Conservation (phyloP, 2,888 invertebrate genomes). For the Caenorhabditis sp. region DNA sequence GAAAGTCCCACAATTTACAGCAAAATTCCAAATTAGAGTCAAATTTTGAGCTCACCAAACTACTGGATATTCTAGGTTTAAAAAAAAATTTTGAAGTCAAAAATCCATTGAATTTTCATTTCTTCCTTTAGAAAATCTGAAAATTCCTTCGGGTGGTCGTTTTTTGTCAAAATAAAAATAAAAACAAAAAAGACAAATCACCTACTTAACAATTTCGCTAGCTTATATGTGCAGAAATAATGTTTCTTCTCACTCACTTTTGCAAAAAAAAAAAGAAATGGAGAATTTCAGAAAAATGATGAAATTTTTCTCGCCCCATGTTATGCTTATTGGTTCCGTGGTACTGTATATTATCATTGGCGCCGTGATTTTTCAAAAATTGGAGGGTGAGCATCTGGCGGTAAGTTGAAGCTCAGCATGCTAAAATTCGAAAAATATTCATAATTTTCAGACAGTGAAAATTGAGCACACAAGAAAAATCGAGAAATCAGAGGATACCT, state of each 20-base stretch:
- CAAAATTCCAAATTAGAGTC: no score
- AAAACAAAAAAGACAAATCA: neutral
- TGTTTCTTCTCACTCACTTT: neutral
- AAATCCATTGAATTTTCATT: no score
- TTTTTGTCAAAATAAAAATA: neutral
- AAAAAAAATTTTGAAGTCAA: no score
- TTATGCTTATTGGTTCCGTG: slow-evolving; percentile 60
- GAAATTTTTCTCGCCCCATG: slow-evolving; percentile 60
- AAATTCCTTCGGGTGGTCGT: no score
- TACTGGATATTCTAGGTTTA: no score
- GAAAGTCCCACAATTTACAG: no score
- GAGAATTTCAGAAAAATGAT: slow-evolving; percentile 28
- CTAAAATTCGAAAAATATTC: neutral
- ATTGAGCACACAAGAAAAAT: slow-evolving; percentile 55
- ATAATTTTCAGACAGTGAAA: slow-evolving; percentile 40
- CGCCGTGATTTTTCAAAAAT: slow-evolving; percentile 47
- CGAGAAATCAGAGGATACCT: slow-evolving; percentile 49
- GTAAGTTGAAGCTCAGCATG: slow-evolving; percentile 13
- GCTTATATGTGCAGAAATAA: no score
- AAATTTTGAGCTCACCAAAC: no score
- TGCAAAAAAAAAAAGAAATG: neutral
- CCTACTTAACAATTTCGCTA: no score
- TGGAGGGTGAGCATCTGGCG: slow-evolving; percentile 52
- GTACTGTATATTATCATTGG: slow-evolving; percentile 64
- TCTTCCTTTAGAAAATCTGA: no score